Conservation (phyloP, 2,797 vertebrate species). For the Peromyscus melanophrys region DNA sequence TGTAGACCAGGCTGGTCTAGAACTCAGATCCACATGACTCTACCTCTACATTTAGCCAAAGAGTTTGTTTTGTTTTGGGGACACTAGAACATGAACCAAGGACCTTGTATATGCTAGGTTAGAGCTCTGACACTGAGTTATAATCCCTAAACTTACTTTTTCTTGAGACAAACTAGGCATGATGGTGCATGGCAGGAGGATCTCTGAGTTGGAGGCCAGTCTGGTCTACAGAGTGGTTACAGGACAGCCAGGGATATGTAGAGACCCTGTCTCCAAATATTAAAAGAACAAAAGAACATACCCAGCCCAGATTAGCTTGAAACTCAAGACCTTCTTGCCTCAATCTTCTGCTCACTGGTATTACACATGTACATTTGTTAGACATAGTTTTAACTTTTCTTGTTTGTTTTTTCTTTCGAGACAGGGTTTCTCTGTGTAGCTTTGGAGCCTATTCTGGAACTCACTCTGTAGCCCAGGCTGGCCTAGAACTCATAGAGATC, state of each 20-base stretch:
- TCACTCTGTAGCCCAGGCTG: too few species aligned
- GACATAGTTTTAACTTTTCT: not conserved
- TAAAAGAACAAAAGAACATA: not conserved
- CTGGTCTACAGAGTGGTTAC: not conserved
- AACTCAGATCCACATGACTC: not conserved
- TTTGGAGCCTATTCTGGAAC: too few species aligned
- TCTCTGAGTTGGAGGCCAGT: not conserved
- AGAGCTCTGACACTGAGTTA: not conserved
- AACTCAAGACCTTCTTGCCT: too few species aligned
- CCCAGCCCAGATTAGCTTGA: too few species aligned
- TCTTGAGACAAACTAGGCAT: not conserved
- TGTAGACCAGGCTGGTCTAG: not conserved
- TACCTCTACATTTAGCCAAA: not conserved
- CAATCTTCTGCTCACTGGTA: too few species aligned
- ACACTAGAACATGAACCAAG: not conserved
- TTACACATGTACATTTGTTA: too few species aligned
- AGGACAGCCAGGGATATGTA: too few species aligned
- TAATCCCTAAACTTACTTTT: not conserved
- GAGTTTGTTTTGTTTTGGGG: not conserved
- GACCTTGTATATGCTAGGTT: not conserved
- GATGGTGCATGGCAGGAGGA: not conserved
- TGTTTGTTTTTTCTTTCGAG: too few species aligned
- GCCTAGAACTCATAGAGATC: too few species aligned
- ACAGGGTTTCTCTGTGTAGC: too few species aligned
- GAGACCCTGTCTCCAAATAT: not conserved